Evolutionary conservation across 2,113 vertebrate genomes (phyloP).

Genomic region (Castor canadensis): DNA sequence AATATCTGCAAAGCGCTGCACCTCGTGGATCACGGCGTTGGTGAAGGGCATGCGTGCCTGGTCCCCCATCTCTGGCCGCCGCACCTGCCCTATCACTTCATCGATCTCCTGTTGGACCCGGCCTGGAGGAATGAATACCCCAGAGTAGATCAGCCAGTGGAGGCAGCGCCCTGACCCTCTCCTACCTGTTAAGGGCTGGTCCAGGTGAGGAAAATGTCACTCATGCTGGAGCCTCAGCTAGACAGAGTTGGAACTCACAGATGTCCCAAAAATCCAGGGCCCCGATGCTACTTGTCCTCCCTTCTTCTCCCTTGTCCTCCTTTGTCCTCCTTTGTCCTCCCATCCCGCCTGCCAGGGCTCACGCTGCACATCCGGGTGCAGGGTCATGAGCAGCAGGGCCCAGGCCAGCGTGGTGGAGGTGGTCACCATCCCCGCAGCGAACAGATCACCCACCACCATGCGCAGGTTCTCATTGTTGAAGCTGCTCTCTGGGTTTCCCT

Average conservation of each 20-base stretch:
- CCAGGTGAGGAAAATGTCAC: too few species aligned
- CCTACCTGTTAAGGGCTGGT: not conserved
- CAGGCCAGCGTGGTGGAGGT: conserved; percentile 80
- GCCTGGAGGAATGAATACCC: not conserved
- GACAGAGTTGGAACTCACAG: accelerated
- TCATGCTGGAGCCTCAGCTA: too few species aligned
- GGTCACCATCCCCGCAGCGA: conserved; percentile 75
- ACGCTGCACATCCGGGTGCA: conserved; percentile 82
- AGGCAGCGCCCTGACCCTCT: accelerated
- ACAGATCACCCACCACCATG: conserved; percentile 72
- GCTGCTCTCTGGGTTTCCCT: conserved; percentile 62
- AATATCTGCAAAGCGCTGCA: conserved; percentile 76
- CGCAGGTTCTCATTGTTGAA: conserved; percentile 79
- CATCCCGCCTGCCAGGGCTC: not conserved
- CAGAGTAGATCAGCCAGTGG: not conserved
- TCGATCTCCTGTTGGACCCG: too few species aligned
- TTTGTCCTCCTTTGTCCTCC: not conserved
- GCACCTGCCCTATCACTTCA: conserved; percentile 78
- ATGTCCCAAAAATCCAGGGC: not conserved
- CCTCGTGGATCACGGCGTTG: conserved; percentile 84
- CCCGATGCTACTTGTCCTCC: too few species aligned
- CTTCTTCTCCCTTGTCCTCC: too few species aligned
- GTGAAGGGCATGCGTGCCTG: conserved; percentile 83
- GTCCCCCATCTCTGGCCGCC: conserved; percentile 75
- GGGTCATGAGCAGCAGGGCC: conserved; percentile 84